Conservation (phyloP, 2,888 invertebrate species). For the Clostera curtula region DNA sequence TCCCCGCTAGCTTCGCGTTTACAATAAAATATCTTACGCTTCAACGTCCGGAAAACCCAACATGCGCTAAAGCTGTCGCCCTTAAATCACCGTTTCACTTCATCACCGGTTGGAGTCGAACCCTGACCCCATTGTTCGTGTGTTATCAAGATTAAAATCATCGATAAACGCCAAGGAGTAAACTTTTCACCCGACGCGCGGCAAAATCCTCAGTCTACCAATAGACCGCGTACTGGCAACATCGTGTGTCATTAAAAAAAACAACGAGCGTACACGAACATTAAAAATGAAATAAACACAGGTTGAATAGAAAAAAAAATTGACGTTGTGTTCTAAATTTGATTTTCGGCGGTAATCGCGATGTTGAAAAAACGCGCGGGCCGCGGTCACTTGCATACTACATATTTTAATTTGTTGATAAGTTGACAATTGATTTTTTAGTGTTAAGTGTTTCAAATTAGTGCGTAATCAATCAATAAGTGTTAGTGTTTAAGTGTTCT, state of each 20-base stretch:
- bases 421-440: constrained; percentile 23
- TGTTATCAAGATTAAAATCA: constrained; percentile 66
- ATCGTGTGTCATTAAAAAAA: constrained; percentile 28
- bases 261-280: constrained; percentile 25
- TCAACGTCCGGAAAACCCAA: constrained; percentile 12
- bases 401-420: constrained; percentile 22
- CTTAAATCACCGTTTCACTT: constrained; percentile 24
- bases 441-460: constrained; percentile 10
- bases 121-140: constrained; percentile 59
- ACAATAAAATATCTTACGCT: constrained; percentile 7
- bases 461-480: constrained; percentile 15
- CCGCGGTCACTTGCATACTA: constrained; percentile 16
- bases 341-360: constrained; percentile 41
- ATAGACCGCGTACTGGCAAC: constrained; percentile 46
- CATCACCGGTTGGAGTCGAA: constrained; percentile 42
- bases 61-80: constrained; percentile 11
- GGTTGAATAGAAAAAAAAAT: constrained; percentile 34
- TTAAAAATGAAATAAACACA: constrained; percentile 36
- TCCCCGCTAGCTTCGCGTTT: neutral
- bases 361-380: constrained; percentile 25
- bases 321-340: constrained; percentile 44
- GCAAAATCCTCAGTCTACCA: constrained; percentile 55
- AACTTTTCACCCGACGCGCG: constrained; percentile 34
- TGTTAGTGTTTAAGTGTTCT: constrained; percentile 29
- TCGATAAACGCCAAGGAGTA: constrained; percentile 57